These are phyloP conservation scores for Nasonovia ribisnigri DNA, from an alignment of 2,888 invertebrate genomes.

Conservation along the genomic window DNA sequence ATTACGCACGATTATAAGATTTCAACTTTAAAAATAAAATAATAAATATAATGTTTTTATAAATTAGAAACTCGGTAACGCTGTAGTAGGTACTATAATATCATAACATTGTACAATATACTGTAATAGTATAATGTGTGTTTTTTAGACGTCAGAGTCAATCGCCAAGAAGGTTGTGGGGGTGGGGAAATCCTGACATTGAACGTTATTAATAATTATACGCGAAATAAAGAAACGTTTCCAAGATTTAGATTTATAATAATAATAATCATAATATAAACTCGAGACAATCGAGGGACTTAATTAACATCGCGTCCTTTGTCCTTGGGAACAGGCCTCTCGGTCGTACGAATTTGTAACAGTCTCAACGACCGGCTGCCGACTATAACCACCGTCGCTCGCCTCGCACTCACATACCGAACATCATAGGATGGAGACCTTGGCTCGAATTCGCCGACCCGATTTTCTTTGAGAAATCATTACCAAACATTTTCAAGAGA, in stretches of 20 bases:
- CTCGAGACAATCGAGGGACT: conserved; percentile 39
- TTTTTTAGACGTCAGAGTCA: not conserved
- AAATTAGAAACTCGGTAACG: not conserved
- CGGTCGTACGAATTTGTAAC: conserved; percentile 50
- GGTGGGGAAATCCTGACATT: not conserved
- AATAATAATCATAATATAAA: not conserved
- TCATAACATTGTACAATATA: not conserved
- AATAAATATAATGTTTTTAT: not conserved
- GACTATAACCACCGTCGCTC: conserved; percentile 28
- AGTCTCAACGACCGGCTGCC: conserved; percentile 17
- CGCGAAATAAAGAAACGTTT: conserved; percentile 7
- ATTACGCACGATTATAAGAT: not conserved
- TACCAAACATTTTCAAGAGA: conserved; percentile 33
- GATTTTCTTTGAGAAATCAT: conserved; percentile 52
- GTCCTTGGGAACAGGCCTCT: conserved; percentile 48
- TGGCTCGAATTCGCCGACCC: conserved; percentile 52
- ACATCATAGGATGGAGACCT: conserved; percentile 27
- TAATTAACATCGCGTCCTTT: conserved; percentile 36
- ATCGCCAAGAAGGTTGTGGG: not conserved
- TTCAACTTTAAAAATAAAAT: not conserved
- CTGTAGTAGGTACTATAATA: not conserved
- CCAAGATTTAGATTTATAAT: not conserved
- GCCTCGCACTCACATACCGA: not conserved
- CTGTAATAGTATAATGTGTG: not conserved
- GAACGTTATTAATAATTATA: not conserved